Evolutionary conservation across 2,888 invertebrate genomes (phyloP).

Genomic region (Epiblema foenella): DNA sequence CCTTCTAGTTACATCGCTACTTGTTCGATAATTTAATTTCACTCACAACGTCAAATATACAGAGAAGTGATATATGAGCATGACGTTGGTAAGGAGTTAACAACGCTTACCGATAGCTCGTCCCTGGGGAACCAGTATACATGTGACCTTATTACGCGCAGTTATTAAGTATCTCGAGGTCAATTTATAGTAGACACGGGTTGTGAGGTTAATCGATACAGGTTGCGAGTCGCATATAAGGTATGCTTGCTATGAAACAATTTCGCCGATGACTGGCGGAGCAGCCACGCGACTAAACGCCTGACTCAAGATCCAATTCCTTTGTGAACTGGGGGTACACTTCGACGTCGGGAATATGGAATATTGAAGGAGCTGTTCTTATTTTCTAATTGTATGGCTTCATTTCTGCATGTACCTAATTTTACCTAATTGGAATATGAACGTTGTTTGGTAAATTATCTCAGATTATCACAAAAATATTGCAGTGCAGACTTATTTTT

Average conservation of each 20-base stretch:
- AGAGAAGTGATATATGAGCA: not conserved
- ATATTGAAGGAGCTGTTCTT: not conserved
- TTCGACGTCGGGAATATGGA: not conserved
- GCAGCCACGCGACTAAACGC: slow-evolving; percentile 5
- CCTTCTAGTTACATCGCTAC: not conserved
- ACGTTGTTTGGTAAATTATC: too few relatives aligned
- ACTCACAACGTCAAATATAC: not conserved
- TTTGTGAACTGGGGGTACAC: slow-evolving; percentile 9
- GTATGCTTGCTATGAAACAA: slow-evolving; percentile 3
- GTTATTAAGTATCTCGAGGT: not conserved
- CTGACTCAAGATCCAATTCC: slow-evolving; percentile 11
- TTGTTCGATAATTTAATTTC: slow-evolving; percentile 8
- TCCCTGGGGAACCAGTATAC: not conserved
- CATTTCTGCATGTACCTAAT: not conserved
- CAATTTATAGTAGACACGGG: not conserved
- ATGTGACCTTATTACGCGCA: not conserved
- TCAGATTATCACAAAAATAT: too few relatives aligned
- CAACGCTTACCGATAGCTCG: not conserved
- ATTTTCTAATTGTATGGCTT: not conserved
- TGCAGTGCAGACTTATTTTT: too few relatives aligned
- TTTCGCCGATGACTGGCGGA: slow-evolving; percentile 1
- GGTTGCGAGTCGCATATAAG: not conserved
- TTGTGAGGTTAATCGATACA: not conserved
- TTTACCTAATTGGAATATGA: too few relatives aligned
- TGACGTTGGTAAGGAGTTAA: not conserved